Percentiles rank a stretch among this genome's conserved stretches.
Evolutionary conservation across 2,113 vertebrate genomes (phyloP).

Genomic region (Chaetorhynchus papuensis): DNA sequence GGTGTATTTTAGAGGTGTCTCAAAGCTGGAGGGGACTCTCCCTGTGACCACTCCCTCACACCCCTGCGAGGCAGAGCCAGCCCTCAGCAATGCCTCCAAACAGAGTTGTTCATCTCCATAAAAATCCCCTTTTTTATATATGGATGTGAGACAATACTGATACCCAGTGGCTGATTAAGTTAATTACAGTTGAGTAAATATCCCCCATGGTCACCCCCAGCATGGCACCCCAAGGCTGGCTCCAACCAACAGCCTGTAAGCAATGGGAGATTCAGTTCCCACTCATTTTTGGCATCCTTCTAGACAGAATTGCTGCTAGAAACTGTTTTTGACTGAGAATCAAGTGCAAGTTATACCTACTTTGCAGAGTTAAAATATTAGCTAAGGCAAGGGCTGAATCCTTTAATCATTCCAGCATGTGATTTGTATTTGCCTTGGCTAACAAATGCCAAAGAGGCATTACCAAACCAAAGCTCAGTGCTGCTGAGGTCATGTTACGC

Average conservation of each 20-base stretch:
- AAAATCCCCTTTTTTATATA: not conserved
- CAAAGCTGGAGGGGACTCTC: not conserved
- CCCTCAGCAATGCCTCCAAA: not conserved
- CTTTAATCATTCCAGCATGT: conserved; percentile 38
- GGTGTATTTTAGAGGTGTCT: not conserved
- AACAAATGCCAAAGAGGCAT: not conserved
- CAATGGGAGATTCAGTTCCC: not conserved
- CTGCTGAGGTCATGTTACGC: not conserved
- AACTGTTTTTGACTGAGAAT: not conserved
- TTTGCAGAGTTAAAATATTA: conserved; percentile 30
- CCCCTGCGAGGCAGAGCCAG: not conserved
- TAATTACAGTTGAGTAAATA: conserved; percentile 62
- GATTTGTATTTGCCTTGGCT: conserved; percentile 55
- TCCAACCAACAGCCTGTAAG: not conserved
- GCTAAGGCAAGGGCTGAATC: not conserved
- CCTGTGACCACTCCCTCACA: not conserved
- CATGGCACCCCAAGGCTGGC: not conserved
- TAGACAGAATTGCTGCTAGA: not conserved
- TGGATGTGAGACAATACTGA: conserved; percentile 63
- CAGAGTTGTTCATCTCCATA: not conserved
- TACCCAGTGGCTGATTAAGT: conserved; percentile 68
- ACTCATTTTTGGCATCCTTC: not conserved
- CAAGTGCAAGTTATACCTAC: not conserved
- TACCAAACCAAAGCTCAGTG: not conserved
- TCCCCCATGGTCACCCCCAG: not conserved